Evolutionary conservation across 2,113 vertebrate genomes (phyloP).

Genomic region (Thamnophis sirtalis): DNA sequence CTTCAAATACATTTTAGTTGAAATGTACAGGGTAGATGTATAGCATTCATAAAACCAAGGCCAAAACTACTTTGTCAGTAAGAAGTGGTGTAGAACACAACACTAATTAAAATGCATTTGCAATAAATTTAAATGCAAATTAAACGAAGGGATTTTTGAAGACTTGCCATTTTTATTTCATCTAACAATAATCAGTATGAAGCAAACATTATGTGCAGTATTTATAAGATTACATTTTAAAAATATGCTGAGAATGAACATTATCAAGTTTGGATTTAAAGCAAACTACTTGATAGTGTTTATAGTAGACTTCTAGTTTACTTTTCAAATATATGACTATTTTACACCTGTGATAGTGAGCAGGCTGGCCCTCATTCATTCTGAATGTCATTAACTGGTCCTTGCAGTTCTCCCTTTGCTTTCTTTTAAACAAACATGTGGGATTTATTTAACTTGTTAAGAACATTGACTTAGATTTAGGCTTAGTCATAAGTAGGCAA

Average conservation of each 20-base stretch:
- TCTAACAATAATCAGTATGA: constrained; percentile 48
- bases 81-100: constrained; percentile 39
- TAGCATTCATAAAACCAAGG: constrained; percentile 29
- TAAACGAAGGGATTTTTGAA: constrained; percentile 50
- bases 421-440: background rate
- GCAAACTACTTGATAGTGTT: constrained; percentile 26
- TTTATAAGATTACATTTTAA: constrained; percentile 33
- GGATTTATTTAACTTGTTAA: background rate
- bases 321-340: background rate
- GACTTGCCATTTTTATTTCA: constrained; percentile 47
- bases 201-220: constrained; percentile 24
- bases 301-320: background rate
- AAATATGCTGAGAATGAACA: constrained; percentile 32
- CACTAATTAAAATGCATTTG: constrained; percentile 60
- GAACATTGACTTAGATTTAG: background rate
- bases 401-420: background rate
- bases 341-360: background rate
- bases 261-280: constrained; percentile 14
- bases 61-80: constrained; percentile 42
- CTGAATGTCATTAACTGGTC: constrained; percentile 1
- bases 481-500: background rate
- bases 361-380: background rate
- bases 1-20: constrained; percentile 8
- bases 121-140: constrained; percentile 54
- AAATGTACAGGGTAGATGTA: constrained; percentile 27